Evolutionary conservation across 2,888 invertebrate species (phyloP), one percentile per base, ranked within the genome.

Genomic region (Rutpela maculata): DNA sequence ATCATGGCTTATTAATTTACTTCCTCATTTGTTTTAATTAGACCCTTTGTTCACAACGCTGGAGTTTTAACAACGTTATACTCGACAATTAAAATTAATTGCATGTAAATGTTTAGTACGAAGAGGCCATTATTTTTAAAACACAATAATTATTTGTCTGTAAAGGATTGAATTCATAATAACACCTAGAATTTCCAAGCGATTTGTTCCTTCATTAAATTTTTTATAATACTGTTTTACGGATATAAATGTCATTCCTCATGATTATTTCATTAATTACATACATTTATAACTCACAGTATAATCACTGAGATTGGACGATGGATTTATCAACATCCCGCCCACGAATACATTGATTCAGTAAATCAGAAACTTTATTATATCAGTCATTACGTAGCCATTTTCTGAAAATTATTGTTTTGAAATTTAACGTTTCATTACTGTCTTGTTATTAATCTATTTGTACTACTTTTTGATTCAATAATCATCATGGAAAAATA

Each of bases 81-180:
- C 68, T 75, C 63, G 57, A 78, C 71, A 74, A 78, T 72, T 74
- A 78, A 78, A 78, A 76, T 78, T 75, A 78, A 78, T 78, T 76
- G 74, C 67, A 76, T 69, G 68, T 76, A 62, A 68, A 76, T 68
- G 78, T 63, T 67, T 50, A 50, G 76, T 71, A 26, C 38, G 57
- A 62, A 67, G 71, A 50, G 68, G 38, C 67, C 71, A 68, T 78
- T 76, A 76, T 78, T 76, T 78, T 75, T 70, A 22, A 69, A 69
- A 70, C 55, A 65, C 63, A 67, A 68, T 68, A 55, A 71, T 75
- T 68, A 74, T 76, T 76, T 57, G 60, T 17, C 22, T 26, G 60
- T 31, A 71, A 60, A 67, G 59, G 31, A 60, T 18, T 43, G 69
- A 56, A 59, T 35, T 50, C 50, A 19, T 63, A 26, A 63, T 65